Conservation (phyloP, 2,888 invertebrate species). For the Baronia brevicornis region DNA sequence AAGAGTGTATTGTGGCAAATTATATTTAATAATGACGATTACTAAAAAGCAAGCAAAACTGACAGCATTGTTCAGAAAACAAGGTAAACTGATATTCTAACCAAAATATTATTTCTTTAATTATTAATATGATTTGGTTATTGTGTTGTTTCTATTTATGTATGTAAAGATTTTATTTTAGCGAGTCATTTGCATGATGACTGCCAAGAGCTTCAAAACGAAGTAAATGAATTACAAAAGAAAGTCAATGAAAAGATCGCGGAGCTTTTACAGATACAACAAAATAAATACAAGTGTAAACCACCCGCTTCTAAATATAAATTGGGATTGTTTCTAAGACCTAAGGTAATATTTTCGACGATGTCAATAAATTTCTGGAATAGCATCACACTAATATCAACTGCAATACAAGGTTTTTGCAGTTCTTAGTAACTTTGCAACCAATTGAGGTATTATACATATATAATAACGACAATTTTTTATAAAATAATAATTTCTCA, state of each 20-base stretch:
- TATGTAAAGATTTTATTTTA: too few species aligned
- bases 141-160: constrained; percentile 1
- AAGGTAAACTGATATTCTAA: constrained; percentile 27
- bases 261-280: constrained; percentile 48
- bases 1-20: too few species aligned
- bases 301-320: constrained; percentile 27
- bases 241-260: constrained; percentile 41
- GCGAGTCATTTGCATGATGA: constrained; percentile 34
- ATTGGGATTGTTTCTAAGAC: constrained; percentile 36
- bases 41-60: constrained; percentile 48
- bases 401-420: too few species aligned
- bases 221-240: constrained; percentile 40
- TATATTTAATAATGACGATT: constrained; percentile 29
- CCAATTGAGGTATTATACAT: too few species aligned
- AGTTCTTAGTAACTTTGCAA: too few species aligned
- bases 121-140: neutral
- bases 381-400: too few species aligned
- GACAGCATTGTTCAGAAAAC: constrained; percentile 45
- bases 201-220: constrained; percentile 41
- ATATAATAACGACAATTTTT: too few species aligned
- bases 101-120: neutral
- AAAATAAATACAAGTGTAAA: constrained; percentile 37
- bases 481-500: too few species aligned
- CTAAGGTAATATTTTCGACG: too few species aligned
- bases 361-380: too few species aligned